A percentile compares a stretch with the other conserved stretches of the same genome.
phyloP scores from a whole-genome alignment of 2,113 vertebrate species.

The Gobius niger region DNA sequence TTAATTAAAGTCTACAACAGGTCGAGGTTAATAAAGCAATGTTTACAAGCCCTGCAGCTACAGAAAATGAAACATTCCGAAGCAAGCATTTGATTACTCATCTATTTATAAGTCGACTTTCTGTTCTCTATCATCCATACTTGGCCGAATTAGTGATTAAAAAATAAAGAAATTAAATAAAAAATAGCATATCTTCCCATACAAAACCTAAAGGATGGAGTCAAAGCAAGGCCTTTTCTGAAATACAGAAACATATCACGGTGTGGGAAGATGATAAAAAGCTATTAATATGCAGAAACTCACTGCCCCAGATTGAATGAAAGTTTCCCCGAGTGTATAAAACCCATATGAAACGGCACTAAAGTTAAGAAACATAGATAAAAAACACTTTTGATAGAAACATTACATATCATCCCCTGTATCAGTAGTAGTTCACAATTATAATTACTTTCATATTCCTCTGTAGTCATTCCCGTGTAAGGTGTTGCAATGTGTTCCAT shows the following conservation, averaged over 20 bases:
- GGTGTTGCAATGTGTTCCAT: neutral
- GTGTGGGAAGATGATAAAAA: neutral
- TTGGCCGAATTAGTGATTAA: too few relatives aligned
- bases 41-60: neutral
- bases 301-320: neutral
- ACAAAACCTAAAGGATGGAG: neutral
- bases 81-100: neutral
- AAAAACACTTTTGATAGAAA: too few relatives aligned
- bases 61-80: neutral
- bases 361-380: too few relatives aligned
- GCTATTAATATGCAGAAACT: neutral
- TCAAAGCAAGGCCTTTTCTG: too few relatives aligned
- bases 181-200: neutral
- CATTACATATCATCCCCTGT: neutral
- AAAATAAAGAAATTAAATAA: too few relatives aligned
- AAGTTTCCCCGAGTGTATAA: neutral
- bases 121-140: neutral
- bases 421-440: neutral
- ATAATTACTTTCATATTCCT: neutral
- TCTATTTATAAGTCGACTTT: neutral
- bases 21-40: neutral
- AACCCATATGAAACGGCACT: neutral
- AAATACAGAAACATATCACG: too few relatives aligned
- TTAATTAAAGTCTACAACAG: neutral
- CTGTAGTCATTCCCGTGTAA: neutral